These are phyloP conservation scores for Pseudotriccus pelzelni DNA, from an alignment of 2,797 vertebrate species.

Conservation along the genomic window DNA sequence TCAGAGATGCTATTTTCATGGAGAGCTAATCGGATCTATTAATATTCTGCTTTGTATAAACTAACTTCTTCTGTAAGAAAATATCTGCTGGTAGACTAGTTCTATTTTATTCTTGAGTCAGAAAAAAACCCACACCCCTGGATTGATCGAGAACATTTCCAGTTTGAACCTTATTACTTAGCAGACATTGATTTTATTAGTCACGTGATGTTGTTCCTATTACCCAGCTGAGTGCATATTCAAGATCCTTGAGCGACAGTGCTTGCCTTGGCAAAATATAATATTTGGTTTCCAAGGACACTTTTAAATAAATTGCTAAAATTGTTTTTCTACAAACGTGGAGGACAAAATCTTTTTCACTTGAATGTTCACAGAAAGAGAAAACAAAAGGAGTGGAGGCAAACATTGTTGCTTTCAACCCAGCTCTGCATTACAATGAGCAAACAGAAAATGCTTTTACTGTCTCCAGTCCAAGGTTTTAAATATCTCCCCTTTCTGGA, in stretches of 20 bases:
- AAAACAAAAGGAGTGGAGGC: neutral
- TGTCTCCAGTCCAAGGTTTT: neutral
- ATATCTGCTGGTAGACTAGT: neutral
- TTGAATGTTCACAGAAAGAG: neutral
- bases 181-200: slow-evolving; percentile 50
- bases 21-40: neutral
- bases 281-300: slow-evolving; percentile 12
- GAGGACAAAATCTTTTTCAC: slow-evolving; percentile 9
- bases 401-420: neutral
- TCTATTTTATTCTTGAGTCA: neutral
- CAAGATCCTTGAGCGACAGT: slow-evolving; percentile 25
- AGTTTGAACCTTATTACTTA: slow-evolving; percentile 46
- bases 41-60: neutral
- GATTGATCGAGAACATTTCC: neutral
- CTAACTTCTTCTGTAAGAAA: neutral
- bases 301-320: slow-evolving; percentile 31
- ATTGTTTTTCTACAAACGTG: neutral
- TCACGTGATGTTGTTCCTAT: slow-evolving; percentile 4
- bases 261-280: slow-evolving; percentile 19
- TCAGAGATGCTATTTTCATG: neutral
- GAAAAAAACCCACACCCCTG: neutral
- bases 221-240: slow-evolving; percentile 43
- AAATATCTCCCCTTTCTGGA: neutral
- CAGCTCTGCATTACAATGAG: neutral
- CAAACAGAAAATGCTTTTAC: neutral